Evolutionary conservation across 2,888 invertebrate species (phyloP), one percentile per base, ranked within the genome.

Genomic region (Ormyrus thymus): DNA sequence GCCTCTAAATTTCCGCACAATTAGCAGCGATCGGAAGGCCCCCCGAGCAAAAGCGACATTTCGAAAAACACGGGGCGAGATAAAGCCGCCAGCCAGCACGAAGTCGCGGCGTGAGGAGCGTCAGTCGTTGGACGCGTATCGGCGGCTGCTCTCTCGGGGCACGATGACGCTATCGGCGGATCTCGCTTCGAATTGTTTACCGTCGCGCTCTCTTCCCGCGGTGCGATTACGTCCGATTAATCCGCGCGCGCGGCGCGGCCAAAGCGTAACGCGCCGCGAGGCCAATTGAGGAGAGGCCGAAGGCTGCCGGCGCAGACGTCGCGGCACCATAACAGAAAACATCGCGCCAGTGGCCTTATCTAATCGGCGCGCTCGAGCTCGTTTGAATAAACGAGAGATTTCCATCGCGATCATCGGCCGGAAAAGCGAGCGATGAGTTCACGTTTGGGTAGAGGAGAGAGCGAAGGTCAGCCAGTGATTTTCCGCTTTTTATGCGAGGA

Each of bases 261-360:
- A 29, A 45, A 48, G 13, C 59, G 45, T 11, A n/a, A 7, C 8
- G 71, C 4, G 71, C 10, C 8, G 71, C 4, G 71, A 11, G 59
- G 29, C 29, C 29, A 29, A 29, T 29, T 9, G 13, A 7, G 0
- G 51, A 11, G 65, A 50, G 78, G 51, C 6, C 58, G 68, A 68
- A 62, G 56, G 71, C 68, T 56, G 69, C 29, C 43, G 50, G 9
- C 13, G 46, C 81, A 84, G 84, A 84, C 84, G 29, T 55, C 29
- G 75, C 51, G 84, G 84, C 84, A 83, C 84, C 84, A 73, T 45
- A 68, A 65, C 45, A 76, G 74, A 81, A 81, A 80, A 83, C 78
- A 79, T 51, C 68, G 46, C 53, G 10, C 56, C n/a, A n/a, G 13
- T 9, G 11, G 7, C n/a, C 58, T 70, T 61, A 81, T 78, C 78